phyloP scores from a whole-genome alignment of 2,113 vertebrate species.

The Mastomys coucha region DNA sequence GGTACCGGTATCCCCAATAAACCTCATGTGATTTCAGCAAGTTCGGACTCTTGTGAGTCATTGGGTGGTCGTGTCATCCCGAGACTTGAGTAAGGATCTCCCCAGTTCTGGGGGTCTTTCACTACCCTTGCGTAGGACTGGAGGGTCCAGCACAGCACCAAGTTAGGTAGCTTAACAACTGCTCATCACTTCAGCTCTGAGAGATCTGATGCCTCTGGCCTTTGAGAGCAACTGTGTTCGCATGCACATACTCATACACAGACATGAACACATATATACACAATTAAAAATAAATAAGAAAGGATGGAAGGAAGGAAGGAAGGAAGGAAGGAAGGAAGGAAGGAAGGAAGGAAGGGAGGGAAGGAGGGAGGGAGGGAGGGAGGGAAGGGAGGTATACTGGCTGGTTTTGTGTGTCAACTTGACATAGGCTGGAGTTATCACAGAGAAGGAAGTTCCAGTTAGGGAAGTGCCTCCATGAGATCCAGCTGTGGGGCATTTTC shows the following conservation, averaged over 20 bases:
- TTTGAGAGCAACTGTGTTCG: neutral
- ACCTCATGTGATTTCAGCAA: too few species aligned
- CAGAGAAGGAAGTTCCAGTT: too few species aligned
- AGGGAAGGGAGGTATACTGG: rapidly evolving
- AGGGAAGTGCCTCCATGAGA: too few species aligned
- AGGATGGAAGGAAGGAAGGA: rapidly evolving
- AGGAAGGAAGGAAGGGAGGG: neutral
- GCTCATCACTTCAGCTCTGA: neutral
- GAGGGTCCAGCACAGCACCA: neutral
- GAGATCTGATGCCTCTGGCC: neutral
- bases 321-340: rapidly evolving
- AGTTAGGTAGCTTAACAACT: neutral
- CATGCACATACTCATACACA: neutral
- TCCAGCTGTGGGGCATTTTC: too few species aligned
- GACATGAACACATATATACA: neutral
- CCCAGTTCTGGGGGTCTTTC: too few species aligned
- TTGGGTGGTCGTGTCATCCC: too few species aligned
- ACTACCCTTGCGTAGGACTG: too few species aligned
- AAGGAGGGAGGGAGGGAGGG: rapidly evolving
- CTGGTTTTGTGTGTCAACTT: too few species aligned
- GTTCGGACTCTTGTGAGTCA: too few species aligned
- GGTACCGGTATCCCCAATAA: too few species aligned
- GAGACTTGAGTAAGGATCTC: too few species aligned
- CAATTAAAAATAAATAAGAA: neutral
- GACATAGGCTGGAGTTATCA: too few species aligned